phyloP scores from a whole-genome alignment of 1,140 invertebrate genomes.

The Psilanteris sp. region DNA sequence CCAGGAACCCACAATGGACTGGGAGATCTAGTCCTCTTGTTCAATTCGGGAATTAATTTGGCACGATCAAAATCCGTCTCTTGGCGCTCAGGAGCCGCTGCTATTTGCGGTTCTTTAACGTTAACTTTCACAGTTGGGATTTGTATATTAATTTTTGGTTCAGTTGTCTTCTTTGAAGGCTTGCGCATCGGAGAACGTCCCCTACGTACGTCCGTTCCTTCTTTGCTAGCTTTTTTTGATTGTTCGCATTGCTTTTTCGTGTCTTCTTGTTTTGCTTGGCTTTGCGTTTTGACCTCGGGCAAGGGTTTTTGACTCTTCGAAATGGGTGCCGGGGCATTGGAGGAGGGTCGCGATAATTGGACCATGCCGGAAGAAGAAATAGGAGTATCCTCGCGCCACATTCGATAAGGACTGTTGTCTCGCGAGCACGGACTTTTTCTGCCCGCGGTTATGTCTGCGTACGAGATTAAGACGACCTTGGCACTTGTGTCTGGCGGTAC shows the following conservation, averaged over 20 bases:
- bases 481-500: constrained; percentile 66
- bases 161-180: no score
- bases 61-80: constrained; percentile 6
- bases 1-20: constrained; percentile 87
- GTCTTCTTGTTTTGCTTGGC: constrained; percentile 21
- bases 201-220: constrained; percentile 48
- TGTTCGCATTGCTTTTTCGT: constrained; percentile 23
- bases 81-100: not conserved
- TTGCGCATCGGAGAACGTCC: constrained; percentile 72
- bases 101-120: constrained; percentile 3
- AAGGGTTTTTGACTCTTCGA: constrained; percentile 22
- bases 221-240: constrained; percentile 20
- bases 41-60: constrained; percentile 12
- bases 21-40: constrained; percentile 80
- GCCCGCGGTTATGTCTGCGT: constrained; percentile 81
- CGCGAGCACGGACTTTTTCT: constrained; percentile 77
- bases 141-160: constrained; percentile 12
- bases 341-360: constrained; percentile 64
- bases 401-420: constrained; percentile 70
- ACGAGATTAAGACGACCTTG: constrained; percentile 76
- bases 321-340: constrained; percentile 20
- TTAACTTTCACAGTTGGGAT: constrained; percentile 31
- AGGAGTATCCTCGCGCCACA: constrained; percentile 67
- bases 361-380: constrained; percentile 54
- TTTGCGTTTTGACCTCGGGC: constrained; percentile 18